phyloP scores from a whole-genome alignment of 2,888 invertebrate genomes.

The Cyclophora albipunctata region DNA sequence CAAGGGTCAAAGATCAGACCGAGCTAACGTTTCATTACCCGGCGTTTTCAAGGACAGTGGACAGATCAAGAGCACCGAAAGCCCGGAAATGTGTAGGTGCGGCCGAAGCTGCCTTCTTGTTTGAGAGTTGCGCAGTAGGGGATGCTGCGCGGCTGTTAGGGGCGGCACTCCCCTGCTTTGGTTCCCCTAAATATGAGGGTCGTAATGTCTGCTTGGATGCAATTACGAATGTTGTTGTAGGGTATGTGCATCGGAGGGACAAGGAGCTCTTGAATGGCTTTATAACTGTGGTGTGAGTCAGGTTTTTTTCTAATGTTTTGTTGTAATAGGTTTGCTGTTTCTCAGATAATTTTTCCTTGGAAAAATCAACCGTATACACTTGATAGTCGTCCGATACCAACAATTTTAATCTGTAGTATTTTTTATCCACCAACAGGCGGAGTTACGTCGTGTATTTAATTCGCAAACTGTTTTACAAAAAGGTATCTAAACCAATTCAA shows the following conservation, averaged over 20 bases:
- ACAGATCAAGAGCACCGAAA: constrained; percentile 37
- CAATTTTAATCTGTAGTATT: too few species aligned
- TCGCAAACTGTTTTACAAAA: too few species aligned
- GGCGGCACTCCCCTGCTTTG: constrained; percentile 55
- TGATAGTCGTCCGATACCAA: too few species aligned
- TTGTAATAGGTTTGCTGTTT: too few species aligned
- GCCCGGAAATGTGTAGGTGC: constrained; percentile 61
- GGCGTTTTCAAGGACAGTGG: constrained; percentile 43
- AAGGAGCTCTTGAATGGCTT: constrained; percentile 8
- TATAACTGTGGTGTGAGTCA: background rate
- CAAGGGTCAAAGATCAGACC: too few species aligned
- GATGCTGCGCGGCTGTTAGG: constrained; percentile 67
- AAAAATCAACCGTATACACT: too few species aligned
- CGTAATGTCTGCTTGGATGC: constrained; percentile 35
- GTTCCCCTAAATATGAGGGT: constrained; percentile 57
- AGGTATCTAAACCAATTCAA: too few species aligned
- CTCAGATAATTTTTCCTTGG: too few species aligned
- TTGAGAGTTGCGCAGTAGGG: constrained; percentile 67
- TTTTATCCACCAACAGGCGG: too few species aligned
- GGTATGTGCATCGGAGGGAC: constrained; percentile 25
- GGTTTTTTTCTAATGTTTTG: too few species aligned
- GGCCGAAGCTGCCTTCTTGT: constrained; percentile 48
- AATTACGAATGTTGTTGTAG: constrained; percentile 27
- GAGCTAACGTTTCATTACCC: constrained; percentile 27
- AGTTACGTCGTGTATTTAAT: too few species aligned